Evolutionary conservation across 2,797 vertebrate genomes (phyloP).

Genomic region (Schizopygopsis pylzovi): DNA sequence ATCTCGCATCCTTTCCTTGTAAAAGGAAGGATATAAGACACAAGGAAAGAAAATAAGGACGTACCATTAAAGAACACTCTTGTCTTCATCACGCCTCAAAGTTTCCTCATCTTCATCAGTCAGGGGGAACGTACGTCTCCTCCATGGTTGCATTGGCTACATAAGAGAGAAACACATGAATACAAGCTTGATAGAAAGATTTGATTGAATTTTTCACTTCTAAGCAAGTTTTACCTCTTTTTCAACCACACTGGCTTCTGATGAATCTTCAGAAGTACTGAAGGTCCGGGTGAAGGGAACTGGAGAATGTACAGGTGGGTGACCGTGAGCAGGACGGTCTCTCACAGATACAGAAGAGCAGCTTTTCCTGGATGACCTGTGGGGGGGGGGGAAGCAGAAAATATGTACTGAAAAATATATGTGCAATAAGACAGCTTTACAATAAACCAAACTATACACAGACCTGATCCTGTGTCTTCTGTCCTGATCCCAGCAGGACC

Average conservation of each 20-base stretch:
- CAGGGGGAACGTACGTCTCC: constrained; percentile 80
- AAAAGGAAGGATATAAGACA: not conserved
- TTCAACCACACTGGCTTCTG: constrained; percentile 21
- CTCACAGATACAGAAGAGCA: not conserved
- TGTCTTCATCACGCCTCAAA: constrained; percentile 70
- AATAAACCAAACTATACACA: constrained; percentile 36
- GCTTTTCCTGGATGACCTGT: constrained; percentile 6
- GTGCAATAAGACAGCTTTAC: not conserved
- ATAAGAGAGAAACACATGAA: not conserved
- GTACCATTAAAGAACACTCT: not conserved
- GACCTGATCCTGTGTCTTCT: constrained; percentile 84
- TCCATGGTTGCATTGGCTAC: constrained; percentile 71
- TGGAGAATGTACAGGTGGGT: not conserved
- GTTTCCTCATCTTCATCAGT: constrained; percentile 72
- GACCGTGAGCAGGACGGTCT: not conserved
- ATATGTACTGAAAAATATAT: not conserved
- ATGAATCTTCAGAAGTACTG: not conserved
- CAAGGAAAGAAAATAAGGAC: not conserved
- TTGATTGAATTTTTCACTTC: not conserved
- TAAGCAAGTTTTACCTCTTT: constrained; percentile 12
- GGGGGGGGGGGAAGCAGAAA: not conserved
- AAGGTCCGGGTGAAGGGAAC: not conserved
- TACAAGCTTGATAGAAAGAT: not conserved
- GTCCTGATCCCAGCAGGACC: constrained; percentile 84
- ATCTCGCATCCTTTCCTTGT: not conserved